These are phyloP conservation scores for Anguilla marmorata DNA, from an alignment of 2,797 vertebrate species.

Conservation along the genomic window DNA sequence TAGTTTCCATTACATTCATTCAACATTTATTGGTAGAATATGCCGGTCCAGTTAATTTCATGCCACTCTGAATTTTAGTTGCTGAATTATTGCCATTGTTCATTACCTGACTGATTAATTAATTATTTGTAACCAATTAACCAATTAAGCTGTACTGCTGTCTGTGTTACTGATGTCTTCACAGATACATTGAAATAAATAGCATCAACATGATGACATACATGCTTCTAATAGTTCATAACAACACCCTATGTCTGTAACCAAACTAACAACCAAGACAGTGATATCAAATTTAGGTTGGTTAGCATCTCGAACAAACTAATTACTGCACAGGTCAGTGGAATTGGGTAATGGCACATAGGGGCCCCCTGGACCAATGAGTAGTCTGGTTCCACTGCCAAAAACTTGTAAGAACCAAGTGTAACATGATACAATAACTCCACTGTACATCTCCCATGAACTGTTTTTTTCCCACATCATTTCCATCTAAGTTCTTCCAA, in stretches of 20 bases:
- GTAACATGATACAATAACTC: constrained; percentile 9
- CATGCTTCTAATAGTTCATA: no score
- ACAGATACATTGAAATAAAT: no score
- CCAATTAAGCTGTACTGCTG: background rate
- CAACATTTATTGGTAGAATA: background rate
- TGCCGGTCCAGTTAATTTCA: background rate
- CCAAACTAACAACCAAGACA: no score
- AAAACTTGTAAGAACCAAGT: background rate
- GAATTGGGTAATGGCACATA: background rate
- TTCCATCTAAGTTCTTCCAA: background rate
- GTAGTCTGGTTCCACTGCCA: background rate
- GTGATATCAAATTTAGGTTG: background rate
- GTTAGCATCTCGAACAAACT: background rate
- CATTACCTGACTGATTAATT: background rate
- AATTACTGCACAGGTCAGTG: background rate
- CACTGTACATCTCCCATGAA: background rate
- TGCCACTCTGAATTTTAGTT: background rate
- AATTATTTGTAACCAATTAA: background rate
- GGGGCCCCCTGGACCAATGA: background rate
- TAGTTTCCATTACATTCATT: background rate
- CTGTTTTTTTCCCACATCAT: background rate
- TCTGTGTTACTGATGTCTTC: no score
- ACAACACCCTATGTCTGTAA: no score
- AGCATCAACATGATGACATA: no score
- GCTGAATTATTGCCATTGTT: background rate